phyloP scores from a whole-genome alignment of 2,113 vertebrate species.

The Podilymbus podiceps region DNA sequence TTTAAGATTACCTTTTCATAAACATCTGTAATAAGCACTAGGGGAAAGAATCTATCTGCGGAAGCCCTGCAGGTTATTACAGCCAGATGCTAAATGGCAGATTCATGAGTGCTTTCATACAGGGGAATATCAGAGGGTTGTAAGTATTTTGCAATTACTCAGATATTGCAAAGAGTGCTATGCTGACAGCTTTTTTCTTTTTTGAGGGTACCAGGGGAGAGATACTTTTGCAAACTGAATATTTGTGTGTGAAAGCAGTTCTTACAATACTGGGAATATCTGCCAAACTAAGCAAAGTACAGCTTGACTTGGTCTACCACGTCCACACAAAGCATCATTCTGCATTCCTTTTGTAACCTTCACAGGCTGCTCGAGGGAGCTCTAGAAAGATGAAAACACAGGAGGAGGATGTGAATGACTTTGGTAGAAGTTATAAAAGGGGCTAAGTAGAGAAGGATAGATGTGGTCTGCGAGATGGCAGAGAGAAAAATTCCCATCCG shows the following conservation, averaged over 20 bases:
- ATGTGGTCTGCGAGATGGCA: constrained; percentile 4
- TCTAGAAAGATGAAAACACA: neutral
- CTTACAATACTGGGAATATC: neutral
- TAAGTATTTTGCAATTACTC: neutral
- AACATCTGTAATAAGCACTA: neutral
- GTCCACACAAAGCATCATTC: neutral
- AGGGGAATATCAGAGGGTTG: neutral
- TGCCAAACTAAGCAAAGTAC: constrained; percentile 14
- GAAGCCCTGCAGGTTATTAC: neutral
- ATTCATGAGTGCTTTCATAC: neutral
- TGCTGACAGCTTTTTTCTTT: neutral
- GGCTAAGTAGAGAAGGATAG: neutral
- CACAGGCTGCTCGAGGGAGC: neutral
- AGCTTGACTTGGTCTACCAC: neutral
- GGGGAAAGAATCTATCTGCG: neutral
- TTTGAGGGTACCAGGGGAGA: neutral
- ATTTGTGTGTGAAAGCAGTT: neutral
- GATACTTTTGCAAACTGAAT: neutral
- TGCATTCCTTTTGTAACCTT: neutral
- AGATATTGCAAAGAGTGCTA: neutral
- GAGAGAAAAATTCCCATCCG: neutral
- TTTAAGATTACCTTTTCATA: neutral
- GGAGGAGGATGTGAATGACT: neutral
- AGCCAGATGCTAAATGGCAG: neutral
- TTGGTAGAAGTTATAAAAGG: neutral